Base-by-base conservation (phyloP, 2,888 invertebrate genomes). In the Mechanitis messenoides region DNA sequence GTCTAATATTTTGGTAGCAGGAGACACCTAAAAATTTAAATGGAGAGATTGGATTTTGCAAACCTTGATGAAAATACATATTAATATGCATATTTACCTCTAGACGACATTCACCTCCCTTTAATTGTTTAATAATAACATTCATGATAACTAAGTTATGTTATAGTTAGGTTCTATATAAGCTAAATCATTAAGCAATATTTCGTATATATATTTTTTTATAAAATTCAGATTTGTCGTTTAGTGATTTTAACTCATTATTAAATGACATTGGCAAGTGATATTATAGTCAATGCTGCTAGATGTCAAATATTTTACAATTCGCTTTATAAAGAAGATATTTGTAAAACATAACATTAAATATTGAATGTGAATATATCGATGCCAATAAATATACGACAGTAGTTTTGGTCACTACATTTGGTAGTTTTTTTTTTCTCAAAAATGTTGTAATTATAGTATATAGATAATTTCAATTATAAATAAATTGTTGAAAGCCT, bases 81-180 rank as follows among this genome's bases (percentile, higher is more conserved):
- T 45, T 54, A 38, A 11, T 33, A 53, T 53, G 58, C 3, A 45
- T 53, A 82, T 79, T 75, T 80, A 94, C 94, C 72, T 94, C 93
- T 64, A 94, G 82, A 59, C 87, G 85, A 76, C 93, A 93, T 83
- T 94, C 94, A 61, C 92, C 92, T 47, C 95, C 95, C 81, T 93
- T 93, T 50, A 95, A 83, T 73, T 94, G 92, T 87, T 95, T 95
- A 59, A 95, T 91, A 72, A 88, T 92, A 67, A 95, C 85, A 87
- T 94, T 93, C 95, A 95, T 95, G 75, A 72, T 85, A 64, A 62
- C 47, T 9, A 12, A 46, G 31, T 28, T 45, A 20, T 45, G 11
- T 12, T 33, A n/a, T n/a, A 38, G 28, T 3, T 53, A 33, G 9
- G 28, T 33, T 53, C 46, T 45, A 54, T n/a, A 38, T 31, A 31